Conservation (phyloP, 2,113 vertebrate species). For the Anthoscopus minutus region DNA sequence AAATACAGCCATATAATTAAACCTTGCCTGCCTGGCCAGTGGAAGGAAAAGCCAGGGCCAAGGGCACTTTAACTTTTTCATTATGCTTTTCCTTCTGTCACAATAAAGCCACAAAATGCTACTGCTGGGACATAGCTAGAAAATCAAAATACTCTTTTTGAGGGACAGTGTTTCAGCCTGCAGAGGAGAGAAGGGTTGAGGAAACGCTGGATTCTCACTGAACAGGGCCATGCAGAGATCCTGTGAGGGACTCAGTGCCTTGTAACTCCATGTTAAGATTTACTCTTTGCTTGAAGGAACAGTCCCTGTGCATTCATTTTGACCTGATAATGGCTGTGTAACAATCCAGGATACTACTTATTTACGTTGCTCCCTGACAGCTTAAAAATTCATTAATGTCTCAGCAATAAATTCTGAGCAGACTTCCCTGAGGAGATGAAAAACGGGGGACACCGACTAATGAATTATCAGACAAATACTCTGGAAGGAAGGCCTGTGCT, state of each 20-base stretch:
- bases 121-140: not conserved
- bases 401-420: constrained; percentile 57
- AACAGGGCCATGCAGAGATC: not conserved
- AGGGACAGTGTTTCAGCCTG: not conserved
- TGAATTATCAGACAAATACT: constrained; percentile 35
- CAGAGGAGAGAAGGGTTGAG: not conserved
- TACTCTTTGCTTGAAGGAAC: constrained; percentile 58
- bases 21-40: not conserved
- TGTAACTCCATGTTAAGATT: constrained; percentile 33
- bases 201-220: not conserved
- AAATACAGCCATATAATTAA: not conserved
- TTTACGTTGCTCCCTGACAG: constrained; percentile 64
- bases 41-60: not conserved
- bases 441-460: constrained; percentile 26
- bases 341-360: constrained; percentile 53
- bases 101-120: not conserved
- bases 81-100: not conserved
- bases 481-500: not conserved
- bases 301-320: constrained; percentile 43
- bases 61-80: not conserved
- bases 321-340: constrained; percentile 50
- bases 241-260: not conserved
- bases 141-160: not conserved
- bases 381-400: constrained; percentile 69
- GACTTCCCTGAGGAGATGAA: constrained; percentile 21